phyloP scores from a whole-genome alignment of 2,888 invertebrate genomes.

The Gnatocerus cornutus region DNA sequence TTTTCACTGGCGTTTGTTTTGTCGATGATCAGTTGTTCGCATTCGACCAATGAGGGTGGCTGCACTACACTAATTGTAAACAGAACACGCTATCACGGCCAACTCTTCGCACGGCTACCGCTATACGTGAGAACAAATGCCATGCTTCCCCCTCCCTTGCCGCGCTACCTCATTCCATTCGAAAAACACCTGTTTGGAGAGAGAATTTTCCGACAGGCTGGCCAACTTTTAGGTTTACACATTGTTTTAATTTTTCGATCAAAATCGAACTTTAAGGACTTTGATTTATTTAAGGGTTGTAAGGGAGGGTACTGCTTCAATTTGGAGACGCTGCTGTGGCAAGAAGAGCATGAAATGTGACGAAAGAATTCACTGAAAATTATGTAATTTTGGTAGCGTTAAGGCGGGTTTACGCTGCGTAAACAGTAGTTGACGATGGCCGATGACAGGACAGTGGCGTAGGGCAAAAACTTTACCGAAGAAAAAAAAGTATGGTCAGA shows the following conservation, averaged over 20 bases:
- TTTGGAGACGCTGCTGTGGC: slow-evolving; percentile 3
- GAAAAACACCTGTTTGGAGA: slow-evolving; percentile 86
- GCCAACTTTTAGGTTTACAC: slow-evolving; percentile 69
- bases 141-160: slow-evolving; percentile 66
- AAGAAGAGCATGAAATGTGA: slow-evolving; percentile 22
- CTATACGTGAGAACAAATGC: slow-evolving; percentile 68
- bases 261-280: not conserved
- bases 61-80: slow-evolving; percentile 45
- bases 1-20: slow-evolving; percentile 33
- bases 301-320: not conserved
- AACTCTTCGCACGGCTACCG: slow-evolving; percentile 62
- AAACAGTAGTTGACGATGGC: slow-evolving; percentile 14
- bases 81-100: slow-evolving; percentile 44
- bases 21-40: slow-evolving; percentile 24
- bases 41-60: slow-evolving; percentile 31
- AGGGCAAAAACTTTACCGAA: not conserved
- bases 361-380: slow-evolving; percentile 31
- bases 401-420: slow-evolving; percentile 36
- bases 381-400: slow-evolving; percentile 50
- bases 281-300: not conserved
- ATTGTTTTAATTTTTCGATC: not conserved
- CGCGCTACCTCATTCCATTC: slow-evolving; percentile 76
- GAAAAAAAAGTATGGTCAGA: not conserved
- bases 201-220: slow-evolving; percentile 80
- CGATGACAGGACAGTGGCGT: slow-evolving; percentile 26